Evolutionary conservation across 2,113 vertebrate species (phyloP).

Genomic region (Barnardius zonarius): DNA sequence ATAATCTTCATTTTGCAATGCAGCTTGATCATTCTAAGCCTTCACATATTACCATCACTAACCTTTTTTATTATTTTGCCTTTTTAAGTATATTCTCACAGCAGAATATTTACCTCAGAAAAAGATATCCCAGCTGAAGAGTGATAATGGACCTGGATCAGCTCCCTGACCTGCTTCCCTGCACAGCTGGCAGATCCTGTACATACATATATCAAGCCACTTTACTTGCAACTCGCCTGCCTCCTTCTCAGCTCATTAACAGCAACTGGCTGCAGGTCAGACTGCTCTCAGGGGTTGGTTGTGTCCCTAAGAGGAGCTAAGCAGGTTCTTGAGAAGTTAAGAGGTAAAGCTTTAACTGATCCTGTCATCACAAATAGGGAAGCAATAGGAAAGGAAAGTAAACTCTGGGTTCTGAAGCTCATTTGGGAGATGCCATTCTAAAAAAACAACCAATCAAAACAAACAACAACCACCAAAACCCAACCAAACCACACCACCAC

Average conservation of each 20-base stretch:
- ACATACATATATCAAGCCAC: fast-evolving
- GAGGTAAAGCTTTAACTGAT: background rate
- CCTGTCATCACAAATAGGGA: background rate
- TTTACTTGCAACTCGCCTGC: background rate
- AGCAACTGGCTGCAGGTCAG: background rate
- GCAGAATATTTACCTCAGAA: background rate
- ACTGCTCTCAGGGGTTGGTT: background rate
- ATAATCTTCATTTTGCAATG: background rate
- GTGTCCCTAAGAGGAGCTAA: background rate
- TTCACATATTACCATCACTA: background rate
- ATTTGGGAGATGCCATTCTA: background rate
- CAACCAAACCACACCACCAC: background rate
- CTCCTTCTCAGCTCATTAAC: background rate
- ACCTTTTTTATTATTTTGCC: background rate
- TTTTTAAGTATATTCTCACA: background rate
- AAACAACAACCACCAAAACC: background rate
- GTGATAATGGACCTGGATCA: background rate
- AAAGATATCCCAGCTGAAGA: background rate
- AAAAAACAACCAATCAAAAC: background rate
- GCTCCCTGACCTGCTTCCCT: background rate
- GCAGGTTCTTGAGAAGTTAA: background rate
- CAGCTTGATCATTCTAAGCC: background rate
- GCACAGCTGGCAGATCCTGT: background rate
- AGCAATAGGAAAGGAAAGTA: background rate
- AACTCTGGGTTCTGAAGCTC: background rate